Evolutionary conservation across 2,888 invertebrate genomes (phyloP), one percentile per base, ranked within the genome.

Genomic region (Polymixis flavicincta): DNA sequence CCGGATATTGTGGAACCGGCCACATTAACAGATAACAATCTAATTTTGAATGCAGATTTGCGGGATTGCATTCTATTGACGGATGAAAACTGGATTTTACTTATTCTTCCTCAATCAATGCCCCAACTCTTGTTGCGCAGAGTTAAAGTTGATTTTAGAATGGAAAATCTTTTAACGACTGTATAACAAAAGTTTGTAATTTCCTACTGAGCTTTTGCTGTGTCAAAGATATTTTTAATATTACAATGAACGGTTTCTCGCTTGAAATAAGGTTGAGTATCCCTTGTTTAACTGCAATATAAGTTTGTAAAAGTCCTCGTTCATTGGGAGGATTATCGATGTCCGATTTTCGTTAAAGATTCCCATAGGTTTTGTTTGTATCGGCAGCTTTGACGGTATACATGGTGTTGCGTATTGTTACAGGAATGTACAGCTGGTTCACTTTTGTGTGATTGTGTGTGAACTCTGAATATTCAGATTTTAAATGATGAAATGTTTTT

Each of bases 1-100:
- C 91, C 91, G 90, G 91, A 90, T 90, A 89, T 85, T 82, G 82
- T 86, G 90, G 92, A 92, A 92, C 89, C 88, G 90, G 89, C 86
- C 88, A 88, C 89, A 92, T 93, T 94, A 93, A 86, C 81, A 92
- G 95, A 96, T 96, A 95, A 94, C 92, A 91, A 95, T 96, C 95
- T 94, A 93, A 94, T 94, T 90, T 91, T 89, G 90, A 93, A 93
- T 93, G 93, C 92, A 93, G 93, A 94, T 94, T 92, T 90, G 85
- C 85, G 88, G 90, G 89, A 92, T 92, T 90, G 90, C 90, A 91
- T 90, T 92, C 90, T 89, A 87, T 89, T 86, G 80, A 88, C 82
- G 88, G 88, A 88, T 83, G 85, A 66, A 76, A 74, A 78, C 76
- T 75, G 67, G 81, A 68, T 76, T 75, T 84, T 87, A 80, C 72